Base-by-base conservation (phyloP, 2,113 vertebrate genomes). In the Lepidothrix coronata region DNA sequence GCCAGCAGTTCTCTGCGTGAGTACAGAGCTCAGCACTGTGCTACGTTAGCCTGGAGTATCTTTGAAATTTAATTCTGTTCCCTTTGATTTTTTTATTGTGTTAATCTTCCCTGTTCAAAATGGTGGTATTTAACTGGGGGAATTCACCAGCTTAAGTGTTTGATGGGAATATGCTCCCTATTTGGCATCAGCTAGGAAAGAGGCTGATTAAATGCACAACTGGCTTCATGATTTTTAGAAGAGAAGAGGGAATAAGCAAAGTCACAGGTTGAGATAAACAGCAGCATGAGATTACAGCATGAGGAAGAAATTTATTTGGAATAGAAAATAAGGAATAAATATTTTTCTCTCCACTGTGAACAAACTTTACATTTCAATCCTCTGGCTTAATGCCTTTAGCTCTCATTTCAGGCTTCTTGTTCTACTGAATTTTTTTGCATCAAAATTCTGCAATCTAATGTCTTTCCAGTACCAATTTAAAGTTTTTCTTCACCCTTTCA, bases 281-380 rank as follows among this genome's bases (percentile, higher is more conserved):
- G 82, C 75, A 93, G 67, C 75, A 62, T 55, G 88, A 94, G 79
- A 77, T 88, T 93, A 86, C 37, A 85, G 78, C 85, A 86, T 59
- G 48, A 55, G 59, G 73, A 89, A 59, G 33, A 85, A 89, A 90
- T 90, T 54, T 70, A 89, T 85, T 52, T 85, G 75, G 55, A 91
- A 41, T 46, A 83, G 82, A 70, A 94, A 94, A 94, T 79, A 94
- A 90, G 71, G 73, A 92, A 93, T 90, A 95, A 94, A 88, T 91
- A 73, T 79, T 96, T 91, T 96, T 77, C 30, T 88, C 46, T 76
- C 59, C 22, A 48, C 46, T 0, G 0, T 65, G 88, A 94, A 67
- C 35, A 86, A 95, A 70, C 51, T 86, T 81, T 90, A 83, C 48
- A 86, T 91, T 96, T 93, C 93, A 84, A 22, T 93, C 73, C 58